These are phyloP conservation scores for Ictalurus punctatus DNA, from an alignment of 2,113 vertebrate species.

Conservation along the genomic window DNA sequence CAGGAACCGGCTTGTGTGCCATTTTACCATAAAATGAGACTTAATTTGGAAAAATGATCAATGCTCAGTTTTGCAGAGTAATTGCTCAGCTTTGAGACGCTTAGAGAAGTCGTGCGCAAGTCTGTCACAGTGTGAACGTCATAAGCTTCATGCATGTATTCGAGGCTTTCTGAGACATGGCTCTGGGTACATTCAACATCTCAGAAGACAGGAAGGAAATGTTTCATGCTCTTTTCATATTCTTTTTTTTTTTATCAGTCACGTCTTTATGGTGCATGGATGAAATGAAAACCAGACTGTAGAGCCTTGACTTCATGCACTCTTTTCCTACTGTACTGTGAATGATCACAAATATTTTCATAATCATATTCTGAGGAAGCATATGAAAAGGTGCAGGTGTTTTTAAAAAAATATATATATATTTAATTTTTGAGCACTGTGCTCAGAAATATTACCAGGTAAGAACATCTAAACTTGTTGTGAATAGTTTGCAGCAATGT, in stretches of 20 bases:
- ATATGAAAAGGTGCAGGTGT: slow-evolving; percentile 44
- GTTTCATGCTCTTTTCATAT: slow-evolving; percentile 21
- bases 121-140: slow-evolving; percentile 19
- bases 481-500: not conserved
- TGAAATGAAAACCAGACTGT: slow-evolving; percentile 17
- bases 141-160: slow-evolving; percentile 31
- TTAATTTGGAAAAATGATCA: slow-evolving; percentile 55
- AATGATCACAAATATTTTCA: slow-evolving; percentile 19
- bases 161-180: slow-evolving; percentile 8
- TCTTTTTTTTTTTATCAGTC: not conserved
- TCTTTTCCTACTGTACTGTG: not conserved
- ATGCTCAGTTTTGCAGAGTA: slow-evolving; percentile 42
- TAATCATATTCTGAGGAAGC: not conserved
- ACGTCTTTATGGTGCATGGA: not conserved
- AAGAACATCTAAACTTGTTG: not conserved
- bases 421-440: too few relatives aligned
- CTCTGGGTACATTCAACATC: slow-evolving; percentile 6
- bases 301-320: not conserved
- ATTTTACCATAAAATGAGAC: slow-evolving; percentile 50
- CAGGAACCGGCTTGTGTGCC: slow-evolving; percentile 32
- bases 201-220: slow-evolving; percentile 46
- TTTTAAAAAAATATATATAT: not conserved
- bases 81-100: slow-evolving; percentile 40
- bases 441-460: not conserved
- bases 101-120: slow-evolving; percentile 30